Evolutionary conservation across 1,140 invertebrate species (phyloP).

Genomic region (Drosophila saltans): DNA sequence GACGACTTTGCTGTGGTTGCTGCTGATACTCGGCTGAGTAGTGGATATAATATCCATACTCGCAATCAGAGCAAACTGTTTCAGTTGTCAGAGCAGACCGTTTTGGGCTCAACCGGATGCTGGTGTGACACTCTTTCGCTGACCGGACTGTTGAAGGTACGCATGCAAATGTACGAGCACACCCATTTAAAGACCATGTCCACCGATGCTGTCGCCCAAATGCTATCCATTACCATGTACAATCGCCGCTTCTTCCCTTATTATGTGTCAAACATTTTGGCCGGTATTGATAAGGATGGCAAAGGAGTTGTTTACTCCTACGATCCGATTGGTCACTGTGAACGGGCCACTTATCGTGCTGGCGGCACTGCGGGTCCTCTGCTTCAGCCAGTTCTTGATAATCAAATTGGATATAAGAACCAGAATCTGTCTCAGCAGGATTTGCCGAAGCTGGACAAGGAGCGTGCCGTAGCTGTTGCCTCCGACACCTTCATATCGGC

Average conservation of each 20-base stretch:
- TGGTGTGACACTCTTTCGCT: conserved; percentile 99
- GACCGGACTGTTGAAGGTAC: conserved; percentile 92
- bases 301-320: conserved; percentile 97
- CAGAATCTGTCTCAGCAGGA: conserved; percentile 90
- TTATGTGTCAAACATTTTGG: conserved; percentile 97
- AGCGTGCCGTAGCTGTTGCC: conserved; percentile 92
- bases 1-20: conserved; percentile 93
- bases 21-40: conserved; percentile 96
- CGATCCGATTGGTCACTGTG: conserved; percentile 98
- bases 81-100: conserved; percentile 90
- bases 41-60: conserved; percentile 95
- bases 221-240: conserved; percentile 98
- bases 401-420: conserved; percentile 95
- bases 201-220: conserved; percentile 95
- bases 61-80: conserved; percentile 94
- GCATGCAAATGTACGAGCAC: conserved; percentile 97
- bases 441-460: conserved; percentile 86
- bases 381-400: conserved; percentile 93
- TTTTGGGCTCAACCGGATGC: conserved; percentile 96
- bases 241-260: conserved; percentile 99
- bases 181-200: conserved; percentile 97
- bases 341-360: conserved; percentile 90
- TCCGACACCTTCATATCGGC: conserved; percentile 99
- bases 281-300: conserved; percentile 94
- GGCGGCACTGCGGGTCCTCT: conserved; percentile 92